Base-by-base conservation (phyloP, 2,888 invertebrate genomes). In the Drosophila borborema region DNA sequence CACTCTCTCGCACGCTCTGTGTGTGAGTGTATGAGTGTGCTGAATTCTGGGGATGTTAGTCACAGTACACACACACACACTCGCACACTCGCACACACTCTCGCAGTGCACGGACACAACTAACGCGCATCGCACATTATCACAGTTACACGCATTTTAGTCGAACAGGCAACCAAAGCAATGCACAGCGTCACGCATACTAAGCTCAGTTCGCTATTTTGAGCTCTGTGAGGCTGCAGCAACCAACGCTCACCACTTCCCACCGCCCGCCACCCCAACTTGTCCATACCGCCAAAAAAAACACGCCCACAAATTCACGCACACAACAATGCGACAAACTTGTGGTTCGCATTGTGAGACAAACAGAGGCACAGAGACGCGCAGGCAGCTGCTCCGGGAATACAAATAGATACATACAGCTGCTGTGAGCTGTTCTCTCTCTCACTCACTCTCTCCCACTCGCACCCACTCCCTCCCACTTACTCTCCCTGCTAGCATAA, bases 111-210 rank as follows among this genome's bases (percentile, higher is more conserved):
- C 48, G 54, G 61, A 68, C 45, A 60, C 69, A 64, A 48, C 61
- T 56, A 61, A 46, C 69, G 20, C 49, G 56, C 62, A 48, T 28
- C 69, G 66, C 85, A 90, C 81, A 86, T 90, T 91, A 90, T 91
- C 91, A 90, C 83, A 81, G 80, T 78, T 71, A 74, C 78, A 89
- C 88, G 90, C 89, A 90, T 85, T 90, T 91, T 81, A 77, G 78
- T 65, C 75, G 86, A 90, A 90, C 90, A 90, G 90, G 90, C 77
- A 73, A 82, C 56, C 90, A 90, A 90, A 86, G 66, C 66, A 18
- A 34, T 34, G 58, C 72, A 60, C 86, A 86, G 85, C 89, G 74
- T 82, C 64, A 81, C 74, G 69, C 79, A 49, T 77, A 79, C 89
- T 86, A 88, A 87, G 73, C 61, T 38, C 41, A 40, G 46, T 23